Evolutionary conservation across 2,113 vertebrate genomes (phyloP).

Genomic region (Oryctolagus cuniculus): DNA sequence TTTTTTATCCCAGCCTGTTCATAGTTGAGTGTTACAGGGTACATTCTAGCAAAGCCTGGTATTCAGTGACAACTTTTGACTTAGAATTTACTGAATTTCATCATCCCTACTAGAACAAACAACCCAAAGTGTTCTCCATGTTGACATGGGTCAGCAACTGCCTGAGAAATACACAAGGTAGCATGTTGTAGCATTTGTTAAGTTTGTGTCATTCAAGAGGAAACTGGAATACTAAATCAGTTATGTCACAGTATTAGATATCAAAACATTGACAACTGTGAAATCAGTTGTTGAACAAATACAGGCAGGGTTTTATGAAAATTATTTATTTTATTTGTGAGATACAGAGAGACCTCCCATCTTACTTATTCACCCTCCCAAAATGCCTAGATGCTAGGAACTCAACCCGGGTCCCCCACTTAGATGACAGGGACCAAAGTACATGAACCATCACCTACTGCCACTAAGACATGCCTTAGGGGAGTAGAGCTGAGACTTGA

Average conservation of each 20-base stretch:
- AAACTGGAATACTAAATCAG: background rate
- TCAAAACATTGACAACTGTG: slow-evolving; percentile 8
- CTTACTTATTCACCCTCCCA: too few species aligned
- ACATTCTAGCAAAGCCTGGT: background rate
- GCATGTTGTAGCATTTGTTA: background rate
- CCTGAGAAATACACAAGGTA: background rate
- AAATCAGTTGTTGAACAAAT: slow-evolving; percentile 36
- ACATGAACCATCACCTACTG: too few species aligned
- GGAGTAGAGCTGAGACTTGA: too few species aligned
- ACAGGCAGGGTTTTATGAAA: too few species aligned
- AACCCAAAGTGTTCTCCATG: background rate
- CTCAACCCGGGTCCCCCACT: too few species aligned
- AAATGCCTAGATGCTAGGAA: too few species aligned
- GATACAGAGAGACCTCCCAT: too few species aligned
- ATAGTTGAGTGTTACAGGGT: background rate
- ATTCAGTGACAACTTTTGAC: background rate
- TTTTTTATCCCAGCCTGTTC: background rate
- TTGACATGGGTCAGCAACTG: background rate
- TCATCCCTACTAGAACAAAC: background rate
- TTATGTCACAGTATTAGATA: background rate
- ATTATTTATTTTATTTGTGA: too few species aligned
- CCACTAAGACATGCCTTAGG: background rate
- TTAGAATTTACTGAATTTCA: background rate
- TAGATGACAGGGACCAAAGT: too few species aligned
- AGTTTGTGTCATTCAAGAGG: slow-evolving; percentile 18